Conservation (phyloP, 2,113 vertebrate species). For the Dipodomys merriami region DNA sequence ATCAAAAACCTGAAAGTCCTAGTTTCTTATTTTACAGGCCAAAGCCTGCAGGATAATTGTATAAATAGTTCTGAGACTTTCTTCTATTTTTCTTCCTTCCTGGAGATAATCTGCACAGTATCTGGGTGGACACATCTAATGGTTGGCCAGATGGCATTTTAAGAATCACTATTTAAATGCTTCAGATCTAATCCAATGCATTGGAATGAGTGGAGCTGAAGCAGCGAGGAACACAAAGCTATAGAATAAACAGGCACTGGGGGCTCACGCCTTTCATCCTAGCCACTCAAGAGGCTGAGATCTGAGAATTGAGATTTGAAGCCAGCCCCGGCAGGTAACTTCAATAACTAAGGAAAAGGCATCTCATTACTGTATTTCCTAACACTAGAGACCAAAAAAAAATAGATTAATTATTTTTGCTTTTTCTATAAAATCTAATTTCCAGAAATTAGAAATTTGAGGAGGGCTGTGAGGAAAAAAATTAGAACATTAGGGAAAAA, state of each 20-base stretch:
- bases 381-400: no score
- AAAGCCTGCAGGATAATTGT: slow-evolving; percentile 64
- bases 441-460: no score
- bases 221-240: not conserved
- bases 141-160: slow-evolving; percentile 74
- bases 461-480: no score
- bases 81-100: slow-evolving; percentile 75
- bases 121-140: slow-evolving; percentile 73
- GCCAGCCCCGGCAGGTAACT: not conserved
- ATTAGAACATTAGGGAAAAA: no score
- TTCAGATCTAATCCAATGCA: slow-evolving; percentile 63
- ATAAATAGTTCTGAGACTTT: slow-evolving; percentile 76
- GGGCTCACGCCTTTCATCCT: no score
- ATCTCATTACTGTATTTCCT: no score
- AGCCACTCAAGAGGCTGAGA: no score
- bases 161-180: slow-evolving; percentile 55
- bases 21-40: slow-evolving; percentile 75
- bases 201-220: slow-evolving; percentile 63
- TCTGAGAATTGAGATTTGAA: not conserved
- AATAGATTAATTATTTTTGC: no score
- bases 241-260: not conserved
- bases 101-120: slow-evolving; percentile 64
- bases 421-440: no score
- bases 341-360: no score
- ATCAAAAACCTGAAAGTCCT: slow-evolving; percentile 62